phyloP scores from a whole-genome alignment of 2,797 vertebrate species.

The Vultur gryphus region DNA sequence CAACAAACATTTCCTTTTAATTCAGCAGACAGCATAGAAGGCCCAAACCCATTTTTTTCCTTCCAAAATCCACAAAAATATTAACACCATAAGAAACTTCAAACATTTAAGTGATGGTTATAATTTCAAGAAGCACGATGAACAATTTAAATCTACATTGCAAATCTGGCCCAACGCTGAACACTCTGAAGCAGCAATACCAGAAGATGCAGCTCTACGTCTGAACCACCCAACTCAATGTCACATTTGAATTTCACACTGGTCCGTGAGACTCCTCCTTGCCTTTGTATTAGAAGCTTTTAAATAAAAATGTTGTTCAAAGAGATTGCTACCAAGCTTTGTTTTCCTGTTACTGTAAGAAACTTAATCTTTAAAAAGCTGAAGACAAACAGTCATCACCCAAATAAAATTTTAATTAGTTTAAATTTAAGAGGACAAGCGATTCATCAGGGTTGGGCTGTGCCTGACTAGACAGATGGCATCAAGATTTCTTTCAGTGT shows the following conservation, averaged over 20 bases:
- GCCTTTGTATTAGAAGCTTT: not conserved
- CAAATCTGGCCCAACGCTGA: not conserved
- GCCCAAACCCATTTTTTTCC: not conserved
- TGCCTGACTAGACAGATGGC: not conserved
- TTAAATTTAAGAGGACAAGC: not conserved
- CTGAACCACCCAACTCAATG: not conserved
- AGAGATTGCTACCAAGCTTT: not conserved
- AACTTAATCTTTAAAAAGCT: not conserved
- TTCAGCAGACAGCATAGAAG: not conserved
- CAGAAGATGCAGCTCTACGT: not conserved
- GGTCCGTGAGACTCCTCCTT: not conserved
- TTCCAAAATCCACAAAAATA: not conserved
- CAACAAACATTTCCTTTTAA: not conserved
- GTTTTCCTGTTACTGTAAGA: not conserved
- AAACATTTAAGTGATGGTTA: not conserved
- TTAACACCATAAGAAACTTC: not conserved
- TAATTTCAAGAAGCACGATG: not conserved
- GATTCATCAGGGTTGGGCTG: not conserved
- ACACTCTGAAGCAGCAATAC: not conserved
- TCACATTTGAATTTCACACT: fast-evolving
- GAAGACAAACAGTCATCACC: not conserved
- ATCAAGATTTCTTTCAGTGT: not conserved
- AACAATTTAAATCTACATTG: not conserved
- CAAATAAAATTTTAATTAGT: not conserved
- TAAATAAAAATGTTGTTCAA: not conserved